phyloP scores from a whole-genome alignment of 2,797 vertebrate species.

The Melanogrammus aeglefinus region DNA sequence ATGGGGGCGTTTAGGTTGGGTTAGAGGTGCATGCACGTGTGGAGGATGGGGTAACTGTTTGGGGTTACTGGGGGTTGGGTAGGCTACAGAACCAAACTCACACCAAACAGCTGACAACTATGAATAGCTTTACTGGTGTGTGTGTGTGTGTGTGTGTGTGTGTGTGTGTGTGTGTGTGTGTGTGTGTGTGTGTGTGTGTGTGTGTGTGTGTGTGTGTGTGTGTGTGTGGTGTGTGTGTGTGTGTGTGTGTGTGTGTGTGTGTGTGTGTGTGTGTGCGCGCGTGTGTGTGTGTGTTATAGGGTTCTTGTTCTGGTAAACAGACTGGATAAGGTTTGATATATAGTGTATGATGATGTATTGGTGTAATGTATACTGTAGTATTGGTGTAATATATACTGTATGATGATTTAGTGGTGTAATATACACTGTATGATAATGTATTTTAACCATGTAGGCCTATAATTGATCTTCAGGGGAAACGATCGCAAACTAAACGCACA shows the following conservation, averaged over 20 bases:
- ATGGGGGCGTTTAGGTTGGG: background rate
- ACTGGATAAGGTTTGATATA: background rate
- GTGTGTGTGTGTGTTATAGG: conserved; percentile 37
- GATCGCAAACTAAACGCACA: too few species aligned
- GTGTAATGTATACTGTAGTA: too few species aligned
- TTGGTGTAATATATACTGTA: too few species aligned
- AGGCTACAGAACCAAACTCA: conserved; percentile 28
- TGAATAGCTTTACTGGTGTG: conserved; percentile 75
- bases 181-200: too few species aligned
- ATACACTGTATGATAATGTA: too few species aligned
- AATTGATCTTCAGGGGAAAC: too few species aligned
- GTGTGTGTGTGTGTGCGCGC: conserved; percentile 32
- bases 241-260: conserved; percentile 28
- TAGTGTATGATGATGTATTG: too few species aligned
- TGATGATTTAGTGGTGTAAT: too few species aligned
- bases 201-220: too few species aligned
- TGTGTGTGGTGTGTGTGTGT: conserved; percentile 31
- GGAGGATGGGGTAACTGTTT: too few species aligned
- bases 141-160: conserved; percentile 13
- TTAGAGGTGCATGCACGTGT: background rate
- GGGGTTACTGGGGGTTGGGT: background rate
- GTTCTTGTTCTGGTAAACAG: background rate
- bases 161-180: conserved; percentile 10
- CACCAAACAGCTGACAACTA: conserved; percentile 84
- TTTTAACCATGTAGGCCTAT: too few species aligned